These are phyloP conservation scores for Brachionus sp. DNA, from an alignment of 1,140 invertebrate species.

Conservation along the genomic window DNA sequence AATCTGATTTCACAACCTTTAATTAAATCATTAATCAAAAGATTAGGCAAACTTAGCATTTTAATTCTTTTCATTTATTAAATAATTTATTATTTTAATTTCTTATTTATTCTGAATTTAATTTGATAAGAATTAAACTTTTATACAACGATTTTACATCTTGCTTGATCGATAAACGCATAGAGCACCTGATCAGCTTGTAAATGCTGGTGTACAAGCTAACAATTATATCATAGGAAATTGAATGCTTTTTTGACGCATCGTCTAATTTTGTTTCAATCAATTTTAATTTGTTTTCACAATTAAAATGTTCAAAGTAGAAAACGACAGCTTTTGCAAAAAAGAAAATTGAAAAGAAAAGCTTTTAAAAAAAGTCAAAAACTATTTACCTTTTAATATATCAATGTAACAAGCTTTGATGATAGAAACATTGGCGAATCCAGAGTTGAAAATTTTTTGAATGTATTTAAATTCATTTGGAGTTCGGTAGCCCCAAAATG, in stretches of 20 bases:
- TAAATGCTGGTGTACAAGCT: not conserved
- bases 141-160: not conserved
- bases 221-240: not conserved
- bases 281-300: not conserved
- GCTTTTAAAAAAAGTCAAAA: not conserved
- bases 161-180: not conserved
- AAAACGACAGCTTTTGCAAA: not conserved
- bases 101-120: not conserved
- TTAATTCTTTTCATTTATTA: not conserved
- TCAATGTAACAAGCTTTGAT: not conserved
- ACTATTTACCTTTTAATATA: not conserved
- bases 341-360: not conserved
- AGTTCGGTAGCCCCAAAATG: constrained; percentile 10
- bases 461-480: constrained; percentile 1
- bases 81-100: not conserved
- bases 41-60: not conserved
- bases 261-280: not conserved
- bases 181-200: not conserved
- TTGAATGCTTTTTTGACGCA: not conserved
- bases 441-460: not conserved
- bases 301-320: not conserved
- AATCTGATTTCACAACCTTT: not conserved
- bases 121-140: not conserved
- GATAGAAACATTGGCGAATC: not conserved
- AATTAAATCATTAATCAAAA: not conserved